Conservation (phyloP, 2,888 invertebrate genomes). For the Tenthredo distinguenda region DNA sequence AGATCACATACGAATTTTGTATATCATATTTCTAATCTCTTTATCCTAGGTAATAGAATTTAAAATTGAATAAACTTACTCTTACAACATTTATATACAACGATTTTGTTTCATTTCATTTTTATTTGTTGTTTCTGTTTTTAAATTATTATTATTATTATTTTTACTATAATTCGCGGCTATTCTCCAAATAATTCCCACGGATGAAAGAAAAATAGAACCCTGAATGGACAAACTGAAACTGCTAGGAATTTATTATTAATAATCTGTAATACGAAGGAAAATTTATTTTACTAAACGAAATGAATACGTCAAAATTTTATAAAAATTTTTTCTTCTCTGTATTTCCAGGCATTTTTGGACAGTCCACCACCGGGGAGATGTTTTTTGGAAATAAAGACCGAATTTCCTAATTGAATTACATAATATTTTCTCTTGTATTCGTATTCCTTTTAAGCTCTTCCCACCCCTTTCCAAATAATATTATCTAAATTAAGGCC, state of each 20-base stretch:
- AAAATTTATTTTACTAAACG: not conserved
- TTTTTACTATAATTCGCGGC: constrained; percentile 42
- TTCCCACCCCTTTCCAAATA: not conserved
- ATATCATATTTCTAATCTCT: constrained; percentile 57
- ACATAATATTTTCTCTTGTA: not conserved
- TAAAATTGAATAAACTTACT: constrained; percentile 57
- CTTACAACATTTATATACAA: constrained; percentile 55
- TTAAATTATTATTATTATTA: constrained; percentile 55
- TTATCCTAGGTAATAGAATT: constrained; percentile 58
- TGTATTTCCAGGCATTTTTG: constrained; percentile 77
- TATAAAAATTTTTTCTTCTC: constrained; percentile 64
- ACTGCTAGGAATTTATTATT: constrained; percentile 35
- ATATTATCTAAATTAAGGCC: not conserved
- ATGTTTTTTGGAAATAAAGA: constrained; percentile 76
- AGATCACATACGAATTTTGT: constrained; percentile 62
- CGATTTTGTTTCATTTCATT: constrained; percentile 56
- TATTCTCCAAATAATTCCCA: not conserved
- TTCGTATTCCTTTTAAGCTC: not conserved
- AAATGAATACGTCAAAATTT: not conserved
- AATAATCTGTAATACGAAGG: not conserved
- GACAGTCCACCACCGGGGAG: constrained; percentile 73
- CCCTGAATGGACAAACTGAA: constrained; percentile 59
- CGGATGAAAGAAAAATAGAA: constrained; percentile 43
- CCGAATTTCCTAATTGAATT: constrained; percentile 76
- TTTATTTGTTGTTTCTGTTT: not conserved